A percentile compares a stretch with the other conserved stretches of the same genome.
Conservation (phyloP, 1,140 invertebrate genomes). For the Leptonema lineaticorne region DNA sequence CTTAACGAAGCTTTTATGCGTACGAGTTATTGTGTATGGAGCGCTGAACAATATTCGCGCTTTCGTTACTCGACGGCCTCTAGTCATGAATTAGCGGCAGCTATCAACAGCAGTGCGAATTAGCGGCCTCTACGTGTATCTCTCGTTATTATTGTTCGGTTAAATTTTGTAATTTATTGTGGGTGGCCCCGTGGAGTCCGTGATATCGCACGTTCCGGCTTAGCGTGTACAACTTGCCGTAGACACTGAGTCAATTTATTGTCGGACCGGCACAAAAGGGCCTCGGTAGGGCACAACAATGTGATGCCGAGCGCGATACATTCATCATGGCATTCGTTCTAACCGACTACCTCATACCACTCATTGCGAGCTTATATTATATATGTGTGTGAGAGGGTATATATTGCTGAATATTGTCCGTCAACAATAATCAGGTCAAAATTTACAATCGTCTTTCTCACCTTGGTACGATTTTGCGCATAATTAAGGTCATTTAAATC, state of each 20-base stretch:
- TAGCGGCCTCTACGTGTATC: constrained; percentile 4
- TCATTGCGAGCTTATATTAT: no score
- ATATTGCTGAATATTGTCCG: no score
- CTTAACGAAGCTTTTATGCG: no score
- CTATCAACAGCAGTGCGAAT: not conserved
- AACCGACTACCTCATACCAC: no score
- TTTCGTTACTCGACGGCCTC: not conserved
- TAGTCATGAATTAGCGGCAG: constrained; percentile 6
- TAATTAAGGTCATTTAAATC: no score
- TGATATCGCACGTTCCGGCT: constrained; percentile 15
- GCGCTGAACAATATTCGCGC: no score
- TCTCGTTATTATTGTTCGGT: not conserved
- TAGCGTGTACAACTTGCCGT: constrained; percentile 23
- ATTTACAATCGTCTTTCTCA: no score
- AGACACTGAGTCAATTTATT: constrained; percentile 31
- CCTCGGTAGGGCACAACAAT: constrained; percentile 12
- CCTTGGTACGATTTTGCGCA: no score
- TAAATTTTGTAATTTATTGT: constrained; percentile 31
- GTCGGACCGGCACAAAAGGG: constrained; percentile 18
- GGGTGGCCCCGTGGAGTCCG: constrained; percentile 6
- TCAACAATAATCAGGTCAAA: no score
- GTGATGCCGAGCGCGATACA: constrained; percentile 26
- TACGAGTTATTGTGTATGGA: no score
- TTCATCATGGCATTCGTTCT: constrained; percentile 23
- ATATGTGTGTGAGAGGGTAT: no score